Conservation (phyloP, 2,888 invertebrate species). For the Neoaliturus tenellus region DNA sequence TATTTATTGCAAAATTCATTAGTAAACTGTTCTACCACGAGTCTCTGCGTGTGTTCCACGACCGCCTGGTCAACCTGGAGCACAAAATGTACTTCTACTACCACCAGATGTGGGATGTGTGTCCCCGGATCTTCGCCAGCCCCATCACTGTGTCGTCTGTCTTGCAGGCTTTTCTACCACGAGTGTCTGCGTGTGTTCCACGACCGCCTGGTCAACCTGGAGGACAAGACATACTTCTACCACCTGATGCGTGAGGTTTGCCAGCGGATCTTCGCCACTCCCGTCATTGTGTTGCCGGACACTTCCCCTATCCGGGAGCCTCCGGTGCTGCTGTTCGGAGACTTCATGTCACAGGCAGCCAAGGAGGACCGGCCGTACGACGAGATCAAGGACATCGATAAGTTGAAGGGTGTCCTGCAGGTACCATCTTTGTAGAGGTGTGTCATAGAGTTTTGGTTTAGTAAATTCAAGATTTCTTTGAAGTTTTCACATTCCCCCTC, state of each 20-base stretch:
- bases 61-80: slow-evolving; percentile 87
- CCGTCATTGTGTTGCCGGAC: slow-evolving; percentile 78
- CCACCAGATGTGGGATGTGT: slow-evolving; percentile 83
- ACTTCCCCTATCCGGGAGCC: slow-evolving; percentile 75
- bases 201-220: slow-evolving; percentile 88
- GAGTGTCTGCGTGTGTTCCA: slow-evolving; percentile 95
- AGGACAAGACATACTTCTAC: slow-evolving; percentile 89
- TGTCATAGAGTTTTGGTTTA: too few species aligned
- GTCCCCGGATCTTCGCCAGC: slow-evolving; percentile 78
- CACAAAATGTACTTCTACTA: slow-evolving; percentile 90
- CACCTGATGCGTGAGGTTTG: slow-evolving; percentile 82
- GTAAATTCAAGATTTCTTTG: too few species aligned
- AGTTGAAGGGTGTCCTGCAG: slow-evolving; percentile 82
- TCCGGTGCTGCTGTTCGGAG: slow-evolving; percentile 87
- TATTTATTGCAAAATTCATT: too few species aligned
- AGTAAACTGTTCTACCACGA: slow-evolving; percentile 94
- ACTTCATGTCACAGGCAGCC: slow-evolving; percentile 87
- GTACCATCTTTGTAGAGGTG: too few species aligned
- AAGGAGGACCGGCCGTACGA: slow-evolving; percentile 86
- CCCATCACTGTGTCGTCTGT: slow-evolving; percentile 78
- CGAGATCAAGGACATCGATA: slow-evolving; percentile 85
- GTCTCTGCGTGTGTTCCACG: slow-evolving; percentile 93
- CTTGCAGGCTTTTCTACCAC: slow-evolving; percentile 88
- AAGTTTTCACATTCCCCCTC: too few species aligned
- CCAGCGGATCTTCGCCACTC: slow-evolving; percentile 78